Conservation (phyloP, 2,888 invertebrate species). For the Drosophila vallismaia region DNA sequence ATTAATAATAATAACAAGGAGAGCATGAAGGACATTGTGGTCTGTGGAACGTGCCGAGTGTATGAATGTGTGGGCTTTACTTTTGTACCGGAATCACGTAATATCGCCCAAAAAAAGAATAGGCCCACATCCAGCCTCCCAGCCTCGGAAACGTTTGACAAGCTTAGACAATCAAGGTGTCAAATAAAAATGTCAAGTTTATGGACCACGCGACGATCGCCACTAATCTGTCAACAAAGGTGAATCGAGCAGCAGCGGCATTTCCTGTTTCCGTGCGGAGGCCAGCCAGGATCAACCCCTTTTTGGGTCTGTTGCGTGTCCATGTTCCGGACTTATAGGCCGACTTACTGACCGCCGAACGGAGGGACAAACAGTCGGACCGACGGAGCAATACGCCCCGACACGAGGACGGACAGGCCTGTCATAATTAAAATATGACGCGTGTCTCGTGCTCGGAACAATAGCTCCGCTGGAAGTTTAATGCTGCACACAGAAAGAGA, state of each 20-base stretch:
- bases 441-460: conserved; percentile 69
- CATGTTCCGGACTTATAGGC: conserved; percentile 31
- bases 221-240: conserved; percentile 76
- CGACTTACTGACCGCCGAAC: conserved; percentile 29
- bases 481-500: not conserved
- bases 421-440: conserved; percentile 80
- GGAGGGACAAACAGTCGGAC: conserved; percentile 45
- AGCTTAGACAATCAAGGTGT: conserved; percentile 76
- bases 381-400: conserved; percentile 28
- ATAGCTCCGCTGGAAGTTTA: conserved; percentile 53
- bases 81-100: conserved; percentile 7
- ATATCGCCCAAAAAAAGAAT: conserved; percentile 9
- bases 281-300: conserved; percentile 52
- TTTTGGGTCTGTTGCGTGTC: conserved; percentile 40
- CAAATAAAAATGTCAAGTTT: conserved; percentile 79
- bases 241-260: conserved; percentile 39
- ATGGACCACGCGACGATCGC: conserved; percentile 54
- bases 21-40: conserved; percentile 6
- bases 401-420: conserved; percentile 37
- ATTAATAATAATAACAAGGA: conserved; percentile 8
- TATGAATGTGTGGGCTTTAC: conserved; percentile 53
- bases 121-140: conserved; percentile 27
- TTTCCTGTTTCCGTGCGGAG: conserved; percentile 61
- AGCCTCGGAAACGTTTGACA: conserved; percentile 52
- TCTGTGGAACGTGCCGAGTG: conserved; percentile 52